Conservation (phyloP, 2,113 vertebrate species). For the Lepus europaeus region DNA sequence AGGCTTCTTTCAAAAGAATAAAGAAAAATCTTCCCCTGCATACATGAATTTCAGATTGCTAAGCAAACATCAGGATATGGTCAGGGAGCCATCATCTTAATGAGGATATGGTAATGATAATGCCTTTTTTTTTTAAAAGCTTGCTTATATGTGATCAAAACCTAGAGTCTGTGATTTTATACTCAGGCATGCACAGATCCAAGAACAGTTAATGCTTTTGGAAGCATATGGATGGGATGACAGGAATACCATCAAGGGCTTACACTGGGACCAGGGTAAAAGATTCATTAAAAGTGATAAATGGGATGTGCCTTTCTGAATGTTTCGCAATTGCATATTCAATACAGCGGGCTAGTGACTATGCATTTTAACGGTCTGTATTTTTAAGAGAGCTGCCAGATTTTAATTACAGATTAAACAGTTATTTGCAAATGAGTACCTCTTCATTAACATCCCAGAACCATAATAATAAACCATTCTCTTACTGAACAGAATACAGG, state of each 20-base stretch:
- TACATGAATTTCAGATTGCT: constrained; percentile 84
- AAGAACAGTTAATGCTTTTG: constrained; percentile 86
- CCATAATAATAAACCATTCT: constrained; percentile 74
- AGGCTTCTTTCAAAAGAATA: constrained; percentile 84
- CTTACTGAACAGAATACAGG: constrained; percentile 58
- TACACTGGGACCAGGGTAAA: constrained; percentile 79
- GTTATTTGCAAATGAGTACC: constrained; percentile 81
- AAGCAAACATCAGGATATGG: constrained; percentile 82
- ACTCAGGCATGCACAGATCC: constrained; percentile 65
- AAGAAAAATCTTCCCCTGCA: constrained; percentile 84
- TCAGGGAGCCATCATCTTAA: constrained; percentile 81
- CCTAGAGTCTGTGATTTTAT: constrained; percentile 79
- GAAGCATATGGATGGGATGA: constrained; percentile 86
- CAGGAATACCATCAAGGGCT: constrained; percentile 84
- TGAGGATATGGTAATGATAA: constrained; percentile 82
- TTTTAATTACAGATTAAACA: constrained; percentile 82
- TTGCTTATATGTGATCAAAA: constrained; percentile 82
- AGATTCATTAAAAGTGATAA: constrained; percentile 88
- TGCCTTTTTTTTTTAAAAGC: constrained; percentile 59
- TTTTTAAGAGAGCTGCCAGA: constrained; percentile 78
- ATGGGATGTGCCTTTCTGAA: constrained; percentile 80
- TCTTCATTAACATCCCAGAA: constrained; percentile 79
- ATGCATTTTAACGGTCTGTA: constrained; percentile 78
- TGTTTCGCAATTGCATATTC: constrained; percentile 79
- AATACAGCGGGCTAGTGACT: constrained; percentile 69